Percentiles rank a stretch among this genome's conserved stretches.
Evolutionary conservation across 2,797 vertebrate species (phyloP).

Genomic region (Pogonophryne albipinna): DNA sequence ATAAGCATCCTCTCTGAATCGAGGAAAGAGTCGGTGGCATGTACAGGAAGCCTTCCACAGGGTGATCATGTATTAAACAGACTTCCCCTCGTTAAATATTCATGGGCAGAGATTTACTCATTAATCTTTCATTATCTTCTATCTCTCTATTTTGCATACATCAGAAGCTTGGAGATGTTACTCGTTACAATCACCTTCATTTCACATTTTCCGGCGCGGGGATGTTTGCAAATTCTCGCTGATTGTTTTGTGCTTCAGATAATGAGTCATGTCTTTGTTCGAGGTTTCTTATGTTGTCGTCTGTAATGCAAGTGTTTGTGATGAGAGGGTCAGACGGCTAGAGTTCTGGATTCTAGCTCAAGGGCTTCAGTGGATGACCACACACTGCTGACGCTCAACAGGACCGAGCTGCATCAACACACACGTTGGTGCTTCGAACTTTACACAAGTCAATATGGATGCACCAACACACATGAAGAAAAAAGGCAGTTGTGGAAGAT

Average conservation of each 20-base stretch:
- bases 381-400: conserved; percentile 45
- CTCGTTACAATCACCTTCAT: conserved; percentile 60
- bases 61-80: conserved; percentile 84
- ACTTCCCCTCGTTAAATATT: conserved; percentile 85
- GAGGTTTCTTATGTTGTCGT: conserved; percentile 25
- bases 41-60: conserved; percentile 78
- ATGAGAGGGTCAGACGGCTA: conserved; percentile 27
- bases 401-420: conserved; percentile 54
- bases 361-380: conserved; percentile 45
- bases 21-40: conserved; percentile 63
- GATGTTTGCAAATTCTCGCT: background rate
- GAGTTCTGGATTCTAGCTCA: conserved; percentile 38
- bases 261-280: conserved; percentile 44
- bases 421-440: conserved; percentile 37
- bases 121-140: conserved; percentile 87
- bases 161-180: conserved; percentile 56
- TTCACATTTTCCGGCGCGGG: conserved; percentile 31
- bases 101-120: conserved; percentile 83
- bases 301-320: conserved; percentile 15
- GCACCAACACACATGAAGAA: conserved; percentile 27
- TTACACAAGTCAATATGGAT: conserved; percentile 52
- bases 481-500: background rate
- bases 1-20: conserved; percentile 72
- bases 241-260: conserved; percentile 31
- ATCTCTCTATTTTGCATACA: conserved; percentile 80